These are phyloP conservation scores for Hylaeus volcanicus DNA, from an alignment of 1,140 invertebrate species.

Conservation along the genomic window DNA sequence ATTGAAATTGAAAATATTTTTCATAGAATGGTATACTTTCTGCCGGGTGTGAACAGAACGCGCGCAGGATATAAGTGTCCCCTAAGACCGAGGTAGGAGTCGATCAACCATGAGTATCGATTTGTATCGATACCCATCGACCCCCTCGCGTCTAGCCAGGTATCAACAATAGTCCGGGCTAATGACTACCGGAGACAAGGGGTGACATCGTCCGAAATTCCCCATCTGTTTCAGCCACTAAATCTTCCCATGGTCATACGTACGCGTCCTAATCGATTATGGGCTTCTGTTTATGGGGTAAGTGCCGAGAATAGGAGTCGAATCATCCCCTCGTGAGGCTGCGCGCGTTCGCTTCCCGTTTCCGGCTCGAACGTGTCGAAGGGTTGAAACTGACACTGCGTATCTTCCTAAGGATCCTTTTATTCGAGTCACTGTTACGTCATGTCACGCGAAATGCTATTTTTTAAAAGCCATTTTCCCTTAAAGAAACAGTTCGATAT, in stretches of 20 bases:
- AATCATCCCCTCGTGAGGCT: slow-evolving; percentile 37
- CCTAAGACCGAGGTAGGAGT: slow-evolving; percentile 34
- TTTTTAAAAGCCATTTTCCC: too few relatives aligned
- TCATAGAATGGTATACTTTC: not conserved
- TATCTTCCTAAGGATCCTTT: not conserved
- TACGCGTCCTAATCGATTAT: slow-evolving; percentile 63
- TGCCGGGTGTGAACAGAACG: slow-evolving; percentile 22
- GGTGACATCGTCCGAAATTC: slow-evolving; percentile 66
- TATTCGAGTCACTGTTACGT: not conserved
- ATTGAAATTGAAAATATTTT: not conserved
- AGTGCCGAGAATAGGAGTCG: slow-evolving; percentile 48
- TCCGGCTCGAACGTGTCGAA: slow-evolving; percentile 43
- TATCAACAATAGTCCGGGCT: slow-evolving; percentile 62
- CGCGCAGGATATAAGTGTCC: slow-evolving; percentile 11
- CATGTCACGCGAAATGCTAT: too few relatives aligned
- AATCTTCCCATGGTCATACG: slow-evolving; percentile 69
- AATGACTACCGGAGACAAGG: slow-evolving; percentile 71
- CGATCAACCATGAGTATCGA: slow-evolving; percentile 62
- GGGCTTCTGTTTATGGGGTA: slow-evolving; percentile 45
- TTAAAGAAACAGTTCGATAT: too few relatives aligned
- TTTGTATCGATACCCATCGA: slow-evolving; percentile 62
- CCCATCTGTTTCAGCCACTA: slow-evolving; percentile 68
- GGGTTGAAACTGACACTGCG: not conserved
- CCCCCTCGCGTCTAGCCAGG: slow-evolving; percentile 56
- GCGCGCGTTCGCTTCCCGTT: slow-evolving; percentile 42